Evolutionary conservation across 1,140 invertebrate species (phyloP).

Genomic region (Oryctes rhinoceros): DNA sequence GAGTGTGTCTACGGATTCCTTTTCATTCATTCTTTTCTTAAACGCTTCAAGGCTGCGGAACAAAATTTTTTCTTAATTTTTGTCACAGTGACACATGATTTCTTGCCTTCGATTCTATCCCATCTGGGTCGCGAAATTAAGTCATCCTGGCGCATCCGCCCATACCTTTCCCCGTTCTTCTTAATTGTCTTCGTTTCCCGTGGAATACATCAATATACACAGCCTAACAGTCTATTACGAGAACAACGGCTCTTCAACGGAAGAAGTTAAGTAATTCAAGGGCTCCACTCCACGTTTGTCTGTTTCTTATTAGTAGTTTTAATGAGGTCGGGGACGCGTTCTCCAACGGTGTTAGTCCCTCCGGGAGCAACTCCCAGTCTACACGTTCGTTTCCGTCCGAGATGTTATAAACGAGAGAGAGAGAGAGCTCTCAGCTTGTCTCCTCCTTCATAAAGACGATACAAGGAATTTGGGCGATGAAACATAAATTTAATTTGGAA

Average conservation of each 20-base stretch:
- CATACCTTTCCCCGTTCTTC: background rate
- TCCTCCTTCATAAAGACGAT: background rate
- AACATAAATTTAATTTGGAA: conserved; percentile 15
- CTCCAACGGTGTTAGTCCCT: conserved; percentile 12
- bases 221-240: conserved; percentile 32
- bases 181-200: conserved; percentile 32
- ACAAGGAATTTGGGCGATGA: background rate
- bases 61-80: conserved; percentile 13
- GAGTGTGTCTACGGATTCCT: background rate
- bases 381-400: conserved; percentile 3
- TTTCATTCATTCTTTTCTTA: background rate
- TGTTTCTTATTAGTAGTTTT: conserved; percentile 37
- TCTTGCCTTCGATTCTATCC: background rate
- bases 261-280: conserved; percentile 37
- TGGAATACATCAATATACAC: conserved; percentile 30
- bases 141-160: background rate
- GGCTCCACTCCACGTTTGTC: conserved; percentile 27
- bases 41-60: background rate
- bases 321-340: conserved; percentile 16
- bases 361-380: background rate
- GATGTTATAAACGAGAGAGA: conserved; percentile 18
- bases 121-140: background rate
- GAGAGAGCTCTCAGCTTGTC: background rate
- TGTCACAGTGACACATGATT: background rate
- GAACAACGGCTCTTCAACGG: conserved; percentile 30